phyloP scores from a whole-genome alignment of 2,888 invertebrate genomes.

The Xanthia togata region DNA sequence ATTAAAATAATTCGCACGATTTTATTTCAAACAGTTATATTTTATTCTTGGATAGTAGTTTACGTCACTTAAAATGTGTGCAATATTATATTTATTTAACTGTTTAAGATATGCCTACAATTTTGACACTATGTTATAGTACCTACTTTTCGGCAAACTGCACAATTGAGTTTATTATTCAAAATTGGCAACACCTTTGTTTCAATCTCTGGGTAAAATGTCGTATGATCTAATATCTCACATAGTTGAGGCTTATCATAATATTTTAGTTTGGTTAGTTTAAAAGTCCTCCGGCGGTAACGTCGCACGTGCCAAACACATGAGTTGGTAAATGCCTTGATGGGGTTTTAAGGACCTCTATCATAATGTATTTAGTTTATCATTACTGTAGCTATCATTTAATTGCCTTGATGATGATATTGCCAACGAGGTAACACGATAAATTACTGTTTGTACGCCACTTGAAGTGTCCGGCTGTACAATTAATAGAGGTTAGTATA shows the following conservation, averaged over 20 bases:
- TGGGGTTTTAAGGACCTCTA: constrained; percentile 35
- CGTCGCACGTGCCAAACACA: neutral
- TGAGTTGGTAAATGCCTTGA: constrained; percentile 14
- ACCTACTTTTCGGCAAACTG: too few relatives aligned
- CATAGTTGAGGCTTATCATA: neutral
- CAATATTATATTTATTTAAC: too few relatives aligned
- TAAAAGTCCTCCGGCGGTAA: constrained; percentile 1
- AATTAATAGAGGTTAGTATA: neutral
- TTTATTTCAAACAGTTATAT: too few relatives aligned
- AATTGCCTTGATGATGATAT: constrained; percentile 22
- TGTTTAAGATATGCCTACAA: too few relatives aligned
- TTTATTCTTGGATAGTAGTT: too few relatives aligned
- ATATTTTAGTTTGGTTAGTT: constrained; percentile 15
- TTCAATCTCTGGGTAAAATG: too few relatives aligned
- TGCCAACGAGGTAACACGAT: constrained; percentile 15
- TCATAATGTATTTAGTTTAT: constrained; percentile 37
- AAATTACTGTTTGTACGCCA: constrained; percentile 8
- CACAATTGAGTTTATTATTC: too few relatives aligned
- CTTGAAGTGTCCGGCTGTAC: neutral
- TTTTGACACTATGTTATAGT: too few relatives aligned
- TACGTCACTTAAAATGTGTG: too few relatives aligned
- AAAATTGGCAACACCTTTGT: too few relatives aligned
- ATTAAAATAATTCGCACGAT: too few relatives aligned
- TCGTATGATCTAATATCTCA: neutral
- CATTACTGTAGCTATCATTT: constrained; percentile 18